phyloP scores from a whole-genome alignment of 2,797 vertebrate genomes.

The Manis javanica region DNA sequence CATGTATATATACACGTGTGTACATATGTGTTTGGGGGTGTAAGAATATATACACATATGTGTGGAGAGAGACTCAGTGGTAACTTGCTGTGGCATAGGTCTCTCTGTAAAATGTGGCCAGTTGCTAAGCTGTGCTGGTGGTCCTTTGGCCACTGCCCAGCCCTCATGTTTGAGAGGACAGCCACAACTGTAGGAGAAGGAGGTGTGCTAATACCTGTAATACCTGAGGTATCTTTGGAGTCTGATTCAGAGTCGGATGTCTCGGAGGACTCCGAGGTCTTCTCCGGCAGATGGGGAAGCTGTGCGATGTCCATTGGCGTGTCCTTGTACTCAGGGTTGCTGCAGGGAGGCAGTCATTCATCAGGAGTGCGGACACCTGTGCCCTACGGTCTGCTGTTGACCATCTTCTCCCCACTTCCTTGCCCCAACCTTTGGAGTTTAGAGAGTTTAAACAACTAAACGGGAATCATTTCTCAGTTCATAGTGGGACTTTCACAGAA shows the following conservation, averaged over 20 bases:
- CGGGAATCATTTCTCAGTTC: slow-evolving; percentile 65
- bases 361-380: slow-evolving; percentile 53
- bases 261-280: slow-evolving; percentile 97
- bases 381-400: slow-evolving; percentile 61
- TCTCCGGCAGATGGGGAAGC: slow-evolving; percentile 97
- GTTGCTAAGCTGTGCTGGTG: background rate
- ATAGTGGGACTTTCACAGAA: slow-evolving; percentile 70
- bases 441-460: slow-evolving; percentile 69
- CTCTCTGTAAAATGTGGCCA: background rate
- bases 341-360: slow-evolving; percentile 79
- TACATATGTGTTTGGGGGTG: background rate
- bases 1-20: background rate
- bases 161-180: background rate
- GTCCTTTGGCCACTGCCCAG: background rate
- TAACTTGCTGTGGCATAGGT: background rate
- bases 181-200: slow-evolving; percentile 50
- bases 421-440: slow-evolving; percentile 67
- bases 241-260: slow-evolving; percentile 98
- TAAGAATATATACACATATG: background rate
- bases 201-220: slow-evolving; percentile 73
- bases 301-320: slow-evolving; percentile 97
- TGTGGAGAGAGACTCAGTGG: background rate
- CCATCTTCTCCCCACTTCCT: slow-evolving; percentile 56
- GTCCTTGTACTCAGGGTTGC: slow-evolving; percentile 97
- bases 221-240: slow-evolving; percentile 99